Evolutionary conservation across 2,113 vertebrate species (phyloP).

Genomic region (Alligator sinensis): DNA sequence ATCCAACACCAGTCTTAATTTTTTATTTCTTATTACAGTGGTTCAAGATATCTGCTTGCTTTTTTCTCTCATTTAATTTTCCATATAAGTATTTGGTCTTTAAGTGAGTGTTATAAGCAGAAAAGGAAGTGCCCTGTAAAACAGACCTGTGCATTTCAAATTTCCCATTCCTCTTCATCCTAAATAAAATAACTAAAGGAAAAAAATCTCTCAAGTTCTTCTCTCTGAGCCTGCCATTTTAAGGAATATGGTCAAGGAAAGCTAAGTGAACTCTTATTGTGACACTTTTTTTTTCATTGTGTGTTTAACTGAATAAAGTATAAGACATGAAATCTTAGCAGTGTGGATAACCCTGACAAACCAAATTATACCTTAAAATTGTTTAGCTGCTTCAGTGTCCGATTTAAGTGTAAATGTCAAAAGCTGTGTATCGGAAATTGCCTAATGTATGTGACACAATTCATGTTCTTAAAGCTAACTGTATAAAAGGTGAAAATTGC

Average conservation of each 20-base stretch:
- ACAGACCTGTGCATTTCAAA: not conserved
- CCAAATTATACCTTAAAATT: not conserved
- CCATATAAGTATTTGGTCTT: not conserved
- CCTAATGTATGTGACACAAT: not conserved
- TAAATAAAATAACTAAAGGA: not conserved
- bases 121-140: not conserved
- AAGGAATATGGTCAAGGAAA: not conserved
- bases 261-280: not conserved
- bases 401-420: not conserved
- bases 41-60: not conserved
- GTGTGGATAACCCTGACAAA: not conserved
- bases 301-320: not conserved
- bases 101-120: not conserved
- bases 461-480: not conserved
- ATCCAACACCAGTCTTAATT: not conserved
- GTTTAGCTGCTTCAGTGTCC: not conserved
- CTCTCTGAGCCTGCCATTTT: not conserved
- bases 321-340: not conserved
- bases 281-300: not conserved
- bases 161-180: not conserved
- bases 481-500: not conserved
- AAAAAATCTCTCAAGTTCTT: not conserved
- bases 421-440: not conserved
- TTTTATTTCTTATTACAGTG: not conserved
- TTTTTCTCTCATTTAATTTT: not conserved